Base-by-base conservation (phyloP, 2,113 vertebrate species). In the Vicugna pacos region DNA sequence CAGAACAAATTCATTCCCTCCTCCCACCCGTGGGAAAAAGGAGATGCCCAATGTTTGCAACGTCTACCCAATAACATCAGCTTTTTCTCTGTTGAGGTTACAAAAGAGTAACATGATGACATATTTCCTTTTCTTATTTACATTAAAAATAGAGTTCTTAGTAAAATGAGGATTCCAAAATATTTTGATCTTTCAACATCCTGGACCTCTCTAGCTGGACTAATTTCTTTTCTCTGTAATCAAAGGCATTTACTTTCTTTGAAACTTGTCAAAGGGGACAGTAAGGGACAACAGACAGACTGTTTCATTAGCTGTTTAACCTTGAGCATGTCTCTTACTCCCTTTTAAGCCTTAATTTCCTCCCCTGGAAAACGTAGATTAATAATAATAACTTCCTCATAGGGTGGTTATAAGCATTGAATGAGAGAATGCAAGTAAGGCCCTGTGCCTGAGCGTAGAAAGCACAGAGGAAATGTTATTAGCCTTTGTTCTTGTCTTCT, bases 171-270 rank as follows among this genome's bases (percentile, higher is more conserved):
- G 35, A 76, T 86, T 96, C n/a, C 17, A 82, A 58, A 70, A 77
- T 56, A n/a, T 89, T 90, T 93, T 67, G 9, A 69, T 92, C 62
- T 93, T 94, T 90, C 28, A 72, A 80, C 32, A 92, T 85, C 10
- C 50, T 38, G 52, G 26, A 16, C 58, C 20, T 89, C 7, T 92
- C 22, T 58, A 62, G 54, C 38, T 72, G 56, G 14, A 13, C 14
- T 93, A 32, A 79, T 67, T 82, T 96, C 16, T 87, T 46, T 93
- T 35, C 42, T 89, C 26, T 76, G 10, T 75, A 67, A 69, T 67
- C 79, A 80, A 91, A 89, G 72, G 1, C 3, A 48, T 62, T 87
- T 48, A 56, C 3, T n/a, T 83, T 97, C 32, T 54, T 73, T 79
- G 48, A 56, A 84, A 7, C 30, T 84, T 80, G 17, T 42, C 62